Conservation (phyloP, 1,140 invertebrate genomes). For the Lordiphosa mommai region DNA sequence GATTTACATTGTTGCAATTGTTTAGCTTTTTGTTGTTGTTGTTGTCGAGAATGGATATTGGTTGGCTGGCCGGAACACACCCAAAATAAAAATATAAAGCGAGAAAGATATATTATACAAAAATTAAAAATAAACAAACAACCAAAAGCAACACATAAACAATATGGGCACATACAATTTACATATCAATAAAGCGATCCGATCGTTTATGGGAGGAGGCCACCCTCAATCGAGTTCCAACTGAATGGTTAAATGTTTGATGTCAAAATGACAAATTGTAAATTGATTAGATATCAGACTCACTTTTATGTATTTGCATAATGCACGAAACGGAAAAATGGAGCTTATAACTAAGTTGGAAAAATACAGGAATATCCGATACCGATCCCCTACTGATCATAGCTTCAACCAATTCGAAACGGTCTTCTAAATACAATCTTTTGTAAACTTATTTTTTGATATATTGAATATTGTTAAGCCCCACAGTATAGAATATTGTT, state of each 20-base stretch:
- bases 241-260: slow-evolving; percentile 43
- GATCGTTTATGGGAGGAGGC: slow-evolving; percentile 20
- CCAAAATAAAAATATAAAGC: slow-evolving; percentile 18
- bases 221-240: slow-evolving; percentile 34
- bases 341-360: too few species aligned
- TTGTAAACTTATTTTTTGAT: too few species aligned
- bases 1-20: slow-evolving; percentile 62
- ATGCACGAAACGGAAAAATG: too few species aligned
- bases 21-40: too few species aligned
- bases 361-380: too few species aligned
- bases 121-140: slow-evolving; percentile 3
- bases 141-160: slow-evolving; percentile 31
- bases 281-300: slow-evolving; percentile 5
- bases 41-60: slow-evolving; percentile 22
- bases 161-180: slow-evolving; percentile 57
- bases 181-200: slow-evolving; percentile 51
- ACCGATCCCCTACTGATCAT: too few species aligned
- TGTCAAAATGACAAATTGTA: slow-evolving; percentile 36
- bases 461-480: too few species aligned
- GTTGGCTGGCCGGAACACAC: slow-evolving; percentile 42
- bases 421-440: too few species aligned
- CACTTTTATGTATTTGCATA: too few species aligned
- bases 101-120: slow-evolving; percentile 14
- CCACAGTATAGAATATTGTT: too few species aligned
- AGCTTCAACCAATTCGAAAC: too few species aligned